Base-by-base conservation (phyloP, 1,140 invertebrate species). In the Agrypnia vestita region DNA sequence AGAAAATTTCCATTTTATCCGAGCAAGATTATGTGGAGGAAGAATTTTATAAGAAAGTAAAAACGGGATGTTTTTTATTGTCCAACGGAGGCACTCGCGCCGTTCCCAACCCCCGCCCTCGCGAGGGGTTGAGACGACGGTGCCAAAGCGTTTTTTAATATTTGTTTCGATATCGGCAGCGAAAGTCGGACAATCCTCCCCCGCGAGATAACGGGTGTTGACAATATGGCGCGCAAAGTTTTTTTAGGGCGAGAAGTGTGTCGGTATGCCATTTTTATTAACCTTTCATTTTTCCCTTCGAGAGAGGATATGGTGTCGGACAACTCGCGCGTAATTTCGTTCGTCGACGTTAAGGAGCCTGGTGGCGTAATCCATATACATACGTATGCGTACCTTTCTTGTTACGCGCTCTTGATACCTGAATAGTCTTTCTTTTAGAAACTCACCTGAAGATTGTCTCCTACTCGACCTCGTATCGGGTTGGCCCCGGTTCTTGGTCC, bases 171-270 rank as follows among this genome's bases (percentile, higher is more conserved):
- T 47, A 69, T 69, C 6, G 21, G 43, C 10, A 47, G 44, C 6
- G 46, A 19, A 46, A 11, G 21, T 62, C 44, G 64, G 44, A 69
- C 64, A 69, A 46, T 47, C 44, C 35, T n/a, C 44, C 25, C 25
- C 13, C 64, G 59, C 25, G n/a, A 46, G 43, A 7, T 69, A 69
- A 35, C 64, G 64, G 64, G 43, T 15, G 64, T 47, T 47, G 64
- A n/a, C 64, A 69, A 69, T 69, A 69, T 69, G 64, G 64, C 64
- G 64, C 64, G n/a, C 35, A 13, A 62, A 62, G 17, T 69, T 69
- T n/a, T 43, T 15, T 35, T 35, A 35, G 25, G 25, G 25, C 25
- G 25, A 35, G 25, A 35, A 35, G 25, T 35, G 25, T 35, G 25
- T 35, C n/a, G n/a, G n/a, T n/a, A n/a, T n/a, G n/a, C n/a, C 25